Conservation (phyloP, 35 echinoderm and acorn worm species). For the Anneissia japonica region DNA sequence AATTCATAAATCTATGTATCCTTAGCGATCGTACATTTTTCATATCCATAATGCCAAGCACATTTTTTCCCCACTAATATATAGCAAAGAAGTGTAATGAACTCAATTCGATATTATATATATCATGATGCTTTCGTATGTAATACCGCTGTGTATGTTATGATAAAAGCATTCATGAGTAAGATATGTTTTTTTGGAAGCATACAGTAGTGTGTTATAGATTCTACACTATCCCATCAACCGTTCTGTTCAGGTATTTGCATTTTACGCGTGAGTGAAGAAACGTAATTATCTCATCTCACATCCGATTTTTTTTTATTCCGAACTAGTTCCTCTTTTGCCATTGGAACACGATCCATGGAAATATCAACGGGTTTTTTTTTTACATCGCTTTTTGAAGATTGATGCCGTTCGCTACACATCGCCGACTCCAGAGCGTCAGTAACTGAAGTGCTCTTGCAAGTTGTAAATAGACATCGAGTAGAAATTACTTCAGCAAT, state of each 20-base stretch:
- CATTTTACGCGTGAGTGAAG: background rate
- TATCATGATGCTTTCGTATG: no score
- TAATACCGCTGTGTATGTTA: no score
- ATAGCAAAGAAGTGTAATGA: no score
- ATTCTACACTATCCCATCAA: background rate
- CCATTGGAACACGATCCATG: background rate
- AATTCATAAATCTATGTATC: no score
- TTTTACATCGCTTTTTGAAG: background rate
- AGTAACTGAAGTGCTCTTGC: background rate
- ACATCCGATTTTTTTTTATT: background rate
- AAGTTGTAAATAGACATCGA: background rate
- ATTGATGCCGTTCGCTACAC: background rate
- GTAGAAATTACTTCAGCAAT: background rate
- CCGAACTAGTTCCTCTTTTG: background rate
- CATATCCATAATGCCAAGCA: no score
- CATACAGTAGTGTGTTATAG: no score
- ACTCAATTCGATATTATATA: no score
- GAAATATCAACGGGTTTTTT: background rate
- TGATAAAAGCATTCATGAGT: no score
- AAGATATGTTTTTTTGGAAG: no score
- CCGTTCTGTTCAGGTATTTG: background rate
- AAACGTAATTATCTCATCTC: background rate
- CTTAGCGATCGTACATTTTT: no score
- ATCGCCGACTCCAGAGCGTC: background rate
- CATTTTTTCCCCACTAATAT: no score